Evolutionary conservation across 2,113 vertebrate species (phyloP).

Genomic region (Rutilus rutilus): DNA sequence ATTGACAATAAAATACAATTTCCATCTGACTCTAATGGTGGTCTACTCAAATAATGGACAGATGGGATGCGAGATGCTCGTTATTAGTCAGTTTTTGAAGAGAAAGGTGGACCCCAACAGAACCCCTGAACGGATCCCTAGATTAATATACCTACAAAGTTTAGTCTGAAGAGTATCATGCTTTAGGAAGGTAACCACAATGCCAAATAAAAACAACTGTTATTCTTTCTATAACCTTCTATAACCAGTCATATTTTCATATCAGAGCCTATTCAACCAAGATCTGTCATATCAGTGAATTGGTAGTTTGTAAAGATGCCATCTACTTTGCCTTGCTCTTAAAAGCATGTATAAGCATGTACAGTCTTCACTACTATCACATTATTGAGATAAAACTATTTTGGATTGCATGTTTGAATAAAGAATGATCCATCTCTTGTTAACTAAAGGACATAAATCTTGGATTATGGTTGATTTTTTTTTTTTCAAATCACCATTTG

Average conservation of each 20-base stretch:
- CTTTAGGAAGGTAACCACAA: slow-evolving; percentile 59
- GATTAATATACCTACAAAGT: slow-evolving; percentile 15
- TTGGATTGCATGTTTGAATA: not conserved
- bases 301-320: slow-evolving; percentile 21
- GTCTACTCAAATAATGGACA: not conserved
- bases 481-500: not conserved
- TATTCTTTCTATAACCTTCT: slow-evolving; percentile 33
- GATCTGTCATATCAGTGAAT: not conserved
- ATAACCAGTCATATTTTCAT: slow-evolving; percentile 10
- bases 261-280: slow-evolving; percentile 11
- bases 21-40: not conserved
- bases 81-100: slow-evolving; percentile 10
- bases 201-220: slow-evolving; percentile 42
- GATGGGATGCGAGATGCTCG: slow-evolving; percentile 5
- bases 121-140: slow-evolving; percentile 35
- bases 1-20: not conserved
- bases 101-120: not conserved
- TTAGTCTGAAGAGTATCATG: slow-evolving; percentile 67
- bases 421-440: not conserved
- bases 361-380: not conserved
- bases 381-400: not conserved
- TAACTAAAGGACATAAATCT: not conserved
- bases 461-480: slow-evolving; percentile 13
- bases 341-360: slow-evolving; percentile 32
- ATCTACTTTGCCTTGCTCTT: slow-evolving; percentile 37